Conservation (phyloP, 30 jellyfish, hydroid and myxozoan genomes). For the Nemopilema nomurai region DNA sequence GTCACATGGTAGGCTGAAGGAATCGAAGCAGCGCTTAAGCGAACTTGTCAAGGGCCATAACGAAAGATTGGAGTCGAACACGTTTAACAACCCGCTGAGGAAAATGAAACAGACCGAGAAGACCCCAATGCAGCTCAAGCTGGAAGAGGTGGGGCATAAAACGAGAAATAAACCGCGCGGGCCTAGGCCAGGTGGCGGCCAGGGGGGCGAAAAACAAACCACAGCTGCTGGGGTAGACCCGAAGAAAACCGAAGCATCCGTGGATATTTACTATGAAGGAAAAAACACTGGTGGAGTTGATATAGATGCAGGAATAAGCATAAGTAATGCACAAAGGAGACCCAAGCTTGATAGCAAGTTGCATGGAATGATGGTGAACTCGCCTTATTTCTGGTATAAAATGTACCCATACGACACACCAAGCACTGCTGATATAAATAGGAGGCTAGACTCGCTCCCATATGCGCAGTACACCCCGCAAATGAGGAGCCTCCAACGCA, state of each 20-base stretch:
- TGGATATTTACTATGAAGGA: slow-evolving; percentile 29
- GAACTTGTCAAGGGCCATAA: slow-evolving; percentile 1
- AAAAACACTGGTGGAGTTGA: slow-evolving; percentile 16
- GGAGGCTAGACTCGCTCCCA: slow-evolving; percentile 55
- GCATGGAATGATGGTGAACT: not conserved
- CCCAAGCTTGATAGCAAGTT: not conserved
- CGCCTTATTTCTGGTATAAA: slow-evolving; percentile 29
- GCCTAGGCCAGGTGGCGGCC: not conserved
- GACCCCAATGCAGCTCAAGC: slow-evolving; percentile 40
- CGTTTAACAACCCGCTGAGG: slow-evolving; percentile 29
- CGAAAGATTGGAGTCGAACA: slow-evolving; percentile 3
- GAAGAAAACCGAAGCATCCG: slow-evolving; percentile 31
- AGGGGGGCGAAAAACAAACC: not conserved
- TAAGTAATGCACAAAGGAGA: not conserved
- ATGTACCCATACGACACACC: slow-evolving; percentile 18
- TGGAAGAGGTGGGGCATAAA: slow-evolving; percentile 18
- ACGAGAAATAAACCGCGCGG: slow-evolving; percentile 26
- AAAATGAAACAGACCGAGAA: slow-evolving; percentile 30
- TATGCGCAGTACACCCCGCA: slow-evolving; percentile 39
- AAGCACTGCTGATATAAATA: slow-evolving; percentile 48
- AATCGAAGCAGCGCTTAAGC: slow-evolving; percentile 5
- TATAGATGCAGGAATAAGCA: slow-evolving; percentile 25
- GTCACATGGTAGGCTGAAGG: slow-evolving; percentile 25
- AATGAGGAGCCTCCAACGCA: slow-evolving; percentile 25
- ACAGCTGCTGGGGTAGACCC: slow-evolving; percentile 1